phyloP scores from a whole-genome alignment of 1,140 invertebrate species.

The Colletes latitarsis region DNA sequence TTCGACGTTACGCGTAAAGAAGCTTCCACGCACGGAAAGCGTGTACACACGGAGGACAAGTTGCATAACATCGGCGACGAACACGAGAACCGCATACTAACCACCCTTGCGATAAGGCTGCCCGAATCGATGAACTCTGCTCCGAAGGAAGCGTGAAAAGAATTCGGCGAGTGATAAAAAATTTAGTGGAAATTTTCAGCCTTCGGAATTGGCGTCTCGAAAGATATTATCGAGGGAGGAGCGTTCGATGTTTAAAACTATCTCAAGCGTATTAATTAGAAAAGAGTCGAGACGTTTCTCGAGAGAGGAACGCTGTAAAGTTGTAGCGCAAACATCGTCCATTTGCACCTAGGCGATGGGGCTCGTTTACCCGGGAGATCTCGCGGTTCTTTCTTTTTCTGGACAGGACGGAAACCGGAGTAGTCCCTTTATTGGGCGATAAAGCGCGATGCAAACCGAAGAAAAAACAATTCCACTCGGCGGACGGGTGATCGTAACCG shows the following conservation, averaged over 20 bases:
- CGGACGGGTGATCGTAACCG: slow-evolving; percentile 2
- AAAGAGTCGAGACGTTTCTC: not conserved
- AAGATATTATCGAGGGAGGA: no score
- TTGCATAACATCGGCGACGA: slow-evolving; percentile 19
- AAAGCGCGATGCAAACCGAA: slow-evolving; percentile 24
- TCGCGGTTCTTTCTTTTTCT: not conserved
- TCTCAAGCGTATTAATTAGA: no score
- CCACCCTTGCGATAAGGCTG: not conserved
- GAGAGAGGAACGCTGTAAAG: not conserved
- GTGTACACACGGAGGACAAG: not conserved
- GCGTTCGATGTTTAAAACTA: no score
- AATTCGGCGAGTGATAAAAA: not conserved
- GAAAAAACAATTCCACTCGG: slow-evolving; percentile 18
- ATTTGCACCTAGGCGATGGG: not conserved
- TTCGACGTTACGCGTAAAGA: slow-evolving; percentile 30
- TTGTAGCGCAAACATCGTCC: not conserved
- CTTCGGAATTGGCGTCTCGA: no score
- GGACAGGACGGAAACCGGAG: not conserved
- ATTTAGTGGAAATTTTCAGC: no score
- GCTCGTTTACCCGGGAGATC: not conserved
- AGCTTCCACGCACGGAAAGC: not conserved
- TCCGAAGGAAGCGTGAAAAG: no score
- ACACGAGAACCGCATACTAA: slow-evolving; percentile 21
- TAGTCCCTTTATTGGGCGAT: slow-evolving; percentile 9
- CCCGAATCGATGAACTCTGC: slow-evolving; percentile 26